A percentile compares a stretch with the other conserved stretches of the same genome.
phyloP scores from a whole-genome alignment of 1,140 invertebrate genomes.

The Dendrolimus punctatus region DNA sequence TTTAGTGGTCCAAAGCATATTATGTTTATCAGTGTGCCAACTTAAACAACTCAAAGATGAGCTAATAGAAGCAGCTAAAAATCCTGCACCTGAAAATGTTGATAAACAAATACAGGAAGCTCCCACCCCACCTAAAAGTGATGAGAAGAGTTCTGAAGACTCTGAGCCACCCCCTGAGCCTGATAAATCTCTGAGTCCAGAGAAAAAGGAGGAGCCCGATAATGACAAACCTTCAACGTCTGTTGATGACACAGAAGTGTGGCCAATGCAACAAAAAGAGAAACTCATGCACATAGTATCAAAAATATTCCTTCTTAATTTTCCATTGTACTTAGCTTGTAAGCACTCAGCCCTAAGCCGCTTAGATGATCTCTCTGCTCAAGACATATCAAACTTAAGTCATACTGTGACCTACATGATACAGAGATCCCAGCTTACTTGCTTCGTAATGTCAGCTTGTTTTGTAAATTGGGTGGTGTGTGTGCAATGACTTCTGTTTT shows the following conservation, averaged over 20 bases:
- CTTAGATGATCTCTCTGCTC: constrained; percentile 83
- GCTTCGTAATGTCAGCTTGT: constrained; percentile 90
- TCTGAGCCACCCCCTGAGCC: constrained; percentile 13
- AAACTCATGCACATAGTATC: constrained; percentile 84
- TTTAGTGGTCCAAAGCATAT: constrained; percentile 86
- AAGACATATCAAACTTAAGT: constrained; percentile 84
- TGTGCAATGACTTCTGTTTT: constrained; percentile 89
- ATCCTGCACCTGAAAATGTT: constrained; percentile 21
- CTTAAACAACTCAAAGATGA: constrained; percentile 81
- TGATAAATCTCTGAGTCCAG: constrained; percentile 4
- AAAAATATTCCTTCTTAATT: constrained; percentile 87
- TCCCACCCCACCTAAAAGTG: constrained; percentile 16
- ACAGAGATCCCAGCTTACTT: constrained; percentile 92
- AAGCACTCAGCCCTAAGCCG: constrained; percentile 86
- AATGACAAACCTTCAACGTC: constrained; percentile 15
- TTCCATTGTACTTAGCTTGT: constrained; percentile 93
- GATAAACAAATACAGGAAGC: constrained; percentile 29
- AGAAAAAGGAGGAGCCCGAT: constrained; percentile 4
- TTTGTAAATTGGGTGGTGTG: constrained; percentile 92
- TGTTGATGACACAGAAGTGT: constrained; percentile 58
- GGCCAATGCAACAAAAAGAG: constrained; percentile 84
- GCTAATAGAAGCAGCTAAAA: constrained; percentile 50
- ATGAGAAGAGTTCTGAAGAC: constrained; percentile 23
- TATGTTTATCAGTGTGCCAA: constrained; percentile 81
- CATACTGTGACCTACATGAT: constrained; percentile 93